phyloP scores from a whole-genome alignment of 2,113 vertebrate genomes.

The Nothoprocta pentlandii region DNA sequence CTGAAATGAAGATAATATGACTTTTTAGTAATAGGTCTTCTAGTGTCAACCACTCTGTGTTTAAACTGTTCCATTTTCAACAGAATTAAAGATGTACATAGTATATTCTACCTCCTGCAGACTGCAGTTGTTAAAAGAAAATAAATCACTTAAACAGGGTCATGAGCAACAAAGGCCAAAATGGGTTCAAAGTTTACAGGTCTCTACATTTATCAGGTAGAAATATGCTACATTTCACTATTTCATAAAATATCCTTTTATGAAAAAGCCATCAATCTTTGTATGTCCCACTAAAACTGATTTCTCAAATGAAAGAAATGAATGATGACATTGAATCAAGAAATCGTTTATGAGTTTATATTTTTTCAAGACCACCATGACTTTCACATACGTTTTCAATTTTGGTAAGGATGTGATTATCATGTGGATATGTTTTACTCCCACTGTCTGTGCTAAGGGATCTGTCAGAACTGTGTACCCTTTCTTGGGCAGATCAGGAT shows the following conservation, averaged over 20 bases:
- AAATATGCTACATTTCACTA: conserved; percentile 87
- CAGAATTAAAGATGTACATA: conserved; percentile 62
- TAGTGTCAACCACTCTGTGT: conserved; percentile 43
- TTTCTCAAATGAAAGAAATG: conserved; percentile 82
- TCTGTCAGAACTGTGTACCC: conserved; percentile 66
- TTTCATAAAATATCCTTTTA: conserved; percentile 82
- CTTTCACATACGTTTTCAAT: conserved; percentile 84
- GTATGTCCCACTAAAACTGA: conserved; percentile 70
- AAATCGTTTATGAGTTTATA: conserved; percentile 81
- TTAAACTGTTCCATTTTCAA: conserved; percentile 67
- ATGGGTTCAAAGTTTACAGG: conserved; percentile 90
- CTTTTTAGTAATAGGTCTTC: conserved; percentile 3
- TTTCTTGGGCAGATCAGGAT: conserved; percentile 66
- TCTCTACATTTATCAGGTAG: conserved; percentile 91
- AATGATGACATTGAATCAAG: conserved; percentile 80
- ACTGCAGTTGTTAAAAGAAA: conserved; percentile 79
- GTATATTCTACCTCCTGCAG: conserved; percentile 67
- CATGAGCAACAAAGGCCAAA: conserved; percentile 91
- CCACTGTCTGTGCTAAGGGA: conserved; percentile 77
- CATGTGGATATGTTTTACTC: conserved; percentile 86
- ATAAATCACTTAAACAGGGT: conserved; percentile 90
- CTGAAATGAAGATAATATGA: conserved; percentile 48
- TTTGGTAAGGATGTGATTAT: conserved; percentile 82
- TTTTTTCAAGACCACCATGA: conserved; percentile 86
- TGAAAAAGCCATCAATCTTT: conserved; percentile 83